phyloP scores from a whole-genome alignment of 1,140 invertebrate species.

The Diploscapter pachys region DNA sequence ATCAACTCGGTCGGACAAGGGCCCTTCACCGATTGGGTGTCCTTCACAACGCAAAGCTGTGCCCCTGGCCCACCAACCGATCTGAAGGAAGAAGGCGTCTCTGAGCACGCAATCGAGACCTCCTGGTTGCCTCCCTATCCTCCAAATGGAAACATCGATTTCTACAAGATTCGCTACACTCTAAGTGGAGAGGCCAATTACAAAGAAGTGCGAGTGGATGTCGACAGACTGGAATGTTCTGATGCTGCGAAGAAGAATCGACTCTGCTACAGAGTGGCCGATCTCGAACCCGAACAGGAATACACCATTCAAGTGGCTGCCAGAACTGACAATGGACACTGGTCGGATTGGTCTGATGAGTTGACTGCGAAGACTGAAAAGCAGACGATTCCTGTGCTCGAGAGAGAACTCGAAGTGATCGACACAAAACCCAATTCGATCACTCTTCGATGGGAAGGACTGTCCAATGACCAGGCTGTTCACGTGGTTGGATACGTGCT shows the following conservation, averaged over 20 bases:
- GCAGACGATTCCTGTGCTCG: conserved; percentile 57
- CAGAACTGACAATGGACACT: conserved; percentile 56
- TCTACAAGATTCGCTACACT: conserved; percentile 53
- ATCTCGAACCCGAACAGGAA: conserved; percentile 57
- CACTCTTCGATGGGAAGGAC: conserved; percentile 52
- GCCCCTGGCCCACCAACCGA: conserved; percentile 55
- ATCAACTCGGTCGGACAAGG: conserved; percentile 50
- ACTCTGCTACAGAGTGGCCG: conserved; percentile 51
- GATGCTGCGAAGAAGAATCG: conserved; percentile 47
- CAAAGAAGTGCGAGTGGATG: conserved; percentile 50
- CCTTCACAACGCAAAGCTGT: conserved; percentile 46
- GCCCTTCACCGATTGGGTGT: conserved; percentile 54
- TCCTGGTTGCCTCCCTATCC: conserved; percentile 54
- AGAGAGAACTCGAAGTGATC: conserved; percentile 49
- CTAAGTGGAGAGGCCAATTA: conserved; percentile 50
- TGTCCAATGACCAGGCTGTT: conserved; percentile 47
- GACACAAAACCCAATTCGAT: conserved; percentile 56
- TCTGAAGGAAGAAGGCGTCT: conserved; percentile 48
- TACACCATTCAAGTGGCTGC: conserved; percentile 57
- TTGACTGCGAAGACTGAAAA: conserved; percentile 45
- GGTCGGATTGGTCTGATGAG: conserved; percentile 56
- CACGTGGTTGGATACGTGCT: conserved; percentile 56
- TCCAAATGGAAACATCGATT: conserved; percentile 54
- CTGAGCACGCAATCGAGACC: conserved; percentile 55
- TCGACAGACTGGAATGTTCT: conserved; percentile 52